phyloP scores from a whole-genome alignment of 2,888 invertebrate species.

The Polydesmus complanatus region DNA sequence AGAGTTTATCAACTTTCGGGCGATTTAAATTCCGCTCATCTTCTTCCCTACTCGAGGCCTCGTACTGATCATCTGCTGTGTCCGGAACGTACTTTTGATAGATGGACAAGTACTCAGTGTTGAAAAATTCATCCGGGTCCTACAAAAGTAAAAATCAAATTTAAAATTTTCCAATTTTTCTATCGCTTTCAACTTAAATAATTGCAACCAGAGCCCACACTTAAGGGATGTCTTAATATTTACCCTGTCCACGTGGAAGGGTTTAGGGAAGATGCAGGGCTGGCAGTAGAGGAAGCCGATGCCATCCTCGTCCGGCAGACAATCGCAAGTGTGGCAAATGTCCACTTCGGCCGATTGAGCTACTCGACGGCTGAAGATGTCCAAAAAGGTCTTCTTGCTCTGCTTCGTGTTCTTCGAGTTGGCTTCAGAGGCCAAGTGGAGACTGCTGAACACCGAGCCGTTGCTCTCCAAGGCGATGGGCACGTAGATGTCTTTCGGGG shows the following conservation, averaged over 20 bases:
- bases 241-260: slow-evolving; percentile 11
- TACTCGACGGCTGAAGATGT: slow-evolving; percentile 51
- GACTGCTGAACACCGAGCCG: slow-evolving; percentile 50
- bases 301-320: slow-evolving; percentile 43
- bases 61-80: neutral
- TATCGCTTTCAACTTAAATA: no score
- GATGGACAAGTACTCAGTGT: slow-evolving; percentile 2
- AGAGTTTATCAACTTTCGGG: neutral
- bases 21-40: neutral
- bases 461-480: slow-evolving; percentile 72
- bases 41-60: no score
- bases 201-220: no score
- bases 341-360: slow-evolving; percentile 46
- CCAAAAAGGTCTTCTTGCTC: slow-evolving; percentile 46
- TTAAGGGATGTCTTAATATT: no score
- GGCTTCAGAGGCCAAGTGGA: slow-evolving; percentile 41
- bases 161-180: no score
- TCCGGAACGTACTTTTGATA: neutral
- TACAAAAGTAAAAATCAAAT: no score
- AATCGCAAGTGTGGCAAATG: slow-evolving; percentile 52
- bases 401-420: slow-evolving; percentile 34
- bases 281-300: slow-evolving; percentile 17
- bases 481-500: slow-evolving; percentile 63
- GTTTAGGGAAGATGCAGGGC: slow-evolving; percentile 15
- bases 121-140: slow-evolving; percentile 1